A percentile compares a stretch with the other conserved stretches of the same genome.
Evolutionary conservation across 2,797 vertebrate genomes (phyloP).

Genomic region (Tangara arthus): DNA sequence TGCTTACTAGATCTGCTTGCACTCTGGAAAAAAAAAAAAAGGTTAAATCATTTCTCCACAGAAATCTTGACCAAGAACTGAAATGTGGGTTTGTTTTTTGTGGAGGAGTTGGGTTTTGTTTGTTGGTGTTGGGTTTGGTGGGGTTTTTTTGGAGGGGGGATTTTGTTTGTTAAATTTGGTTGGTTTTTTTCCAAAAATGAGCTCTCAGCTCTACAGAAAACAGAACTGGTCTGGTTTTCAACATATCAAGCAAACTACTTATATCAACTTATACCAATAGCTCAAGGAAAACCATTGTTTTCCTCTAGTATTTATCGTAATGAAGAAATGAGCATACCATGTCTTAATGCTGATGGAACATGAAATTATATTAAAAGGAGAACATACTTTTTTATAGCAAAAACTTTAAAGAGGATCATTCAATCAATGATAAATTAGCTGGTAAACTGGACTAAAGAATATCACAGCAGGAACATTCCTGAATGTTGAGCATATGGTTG

Average conservation of each 20-base stretch:
- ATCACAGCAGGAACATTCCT: not conserved
- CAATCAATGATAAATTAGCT: not conserved
- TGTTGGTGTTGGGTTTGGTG: not conserved
- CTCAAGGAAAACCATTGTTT: not conserved
- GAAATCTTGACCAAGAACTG: not conserved
- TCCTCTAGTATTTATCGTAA: not conserved
- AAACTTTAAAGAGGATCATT: not conserved
- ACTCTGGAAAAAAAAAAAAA: not conserved
- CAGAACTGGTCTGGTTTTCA: not conserved
- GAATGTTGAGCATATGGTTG: not conserved
- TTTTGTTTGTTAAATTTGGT: not conserved
- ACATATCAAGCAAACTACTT: not conserved
- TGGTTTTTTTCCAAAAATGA: fast-evolving
- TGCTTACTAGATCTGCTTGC: not conserved
- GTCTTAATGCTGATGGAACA: not conserved
- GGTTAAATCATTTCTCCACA: not conserved
- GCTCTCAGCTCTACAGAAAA: not conserved
- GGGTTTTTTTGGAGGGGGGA: fast-evolving
- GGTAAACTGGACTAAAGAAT: not conserved
- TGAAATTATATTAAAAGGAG: not conserved
- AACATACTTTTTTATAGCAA: not conserved
- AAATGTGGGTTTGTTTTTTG: not conserved
- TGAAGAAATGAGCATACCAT: not conserved
- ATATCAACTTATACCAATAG: not conserved
- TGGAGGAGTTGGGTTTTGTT: not conserved